A percentile compares a stretch with the other conserved stretches of the same genome.
Conservation (phyloP, 2,113 vertebrate species). For the Pygoscelis antarcticus region DNA sequence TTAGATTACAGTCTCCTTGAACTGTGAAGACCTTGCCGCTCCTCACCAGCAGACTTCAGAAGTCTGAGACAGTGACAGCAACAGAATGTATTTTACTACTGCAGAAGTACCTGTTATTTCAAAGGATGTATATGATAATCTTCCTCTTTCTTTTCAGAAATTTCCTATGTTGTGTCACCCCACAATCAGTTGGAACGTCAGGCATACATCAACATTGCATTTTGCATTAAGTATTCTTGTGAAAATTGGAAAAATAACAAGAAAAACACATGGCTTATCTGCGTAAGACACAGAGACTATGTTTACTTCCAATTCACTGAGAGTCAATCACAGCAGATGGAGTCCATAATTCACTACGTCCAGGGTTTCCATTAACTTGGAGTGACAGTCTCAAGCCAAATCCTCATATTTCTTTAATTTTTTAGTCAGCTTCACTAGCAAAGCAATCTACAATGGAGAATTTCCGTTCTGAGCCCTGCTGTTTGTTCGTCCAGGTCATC, state of each 20-base stretch:
- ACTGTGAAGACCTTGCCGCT: background rate
- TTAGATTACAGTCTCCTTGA: background rate
- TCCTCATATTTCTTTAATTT: background rate
- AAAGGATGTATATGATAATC: conserved; percentile 16
- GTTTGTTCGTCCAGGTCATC: background rate
- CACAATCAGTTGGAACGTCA: background rate
- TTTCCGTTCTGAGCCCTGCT: background rate
- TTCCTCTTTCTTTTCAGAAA: background rate
- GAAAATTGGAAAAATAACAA: background rate
- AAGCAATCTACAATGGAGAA: background rate
- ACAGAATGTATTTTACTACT: background rate
- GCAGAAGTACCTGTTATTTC: background rate
- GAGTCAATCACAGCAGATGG: background rate
- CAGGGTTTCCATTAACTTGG: background rate
- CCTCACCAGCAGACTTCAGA: background rate
- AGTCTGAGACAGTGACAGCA: conserved; percentile 16
- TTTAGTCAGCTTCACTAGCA: background rate
- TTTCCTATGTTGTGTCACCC: background rate
- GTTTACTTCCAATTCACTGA: background rate
- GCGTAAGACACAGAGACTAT: background rate
- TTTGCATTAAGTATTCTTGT: background rate
- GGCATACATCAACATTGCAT: background rate
- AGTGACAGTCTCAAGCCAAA: background rate
- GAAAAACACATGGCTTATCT: background rate
- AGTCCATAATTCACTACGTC: background rate